A percentile compares a stretch with the other conserved stretches of the same genome.
Evolutionary conservation across 2,888 invertebrate genomes (phyloP).

Genomic region (Caenorhabditis sp.): DNA sequence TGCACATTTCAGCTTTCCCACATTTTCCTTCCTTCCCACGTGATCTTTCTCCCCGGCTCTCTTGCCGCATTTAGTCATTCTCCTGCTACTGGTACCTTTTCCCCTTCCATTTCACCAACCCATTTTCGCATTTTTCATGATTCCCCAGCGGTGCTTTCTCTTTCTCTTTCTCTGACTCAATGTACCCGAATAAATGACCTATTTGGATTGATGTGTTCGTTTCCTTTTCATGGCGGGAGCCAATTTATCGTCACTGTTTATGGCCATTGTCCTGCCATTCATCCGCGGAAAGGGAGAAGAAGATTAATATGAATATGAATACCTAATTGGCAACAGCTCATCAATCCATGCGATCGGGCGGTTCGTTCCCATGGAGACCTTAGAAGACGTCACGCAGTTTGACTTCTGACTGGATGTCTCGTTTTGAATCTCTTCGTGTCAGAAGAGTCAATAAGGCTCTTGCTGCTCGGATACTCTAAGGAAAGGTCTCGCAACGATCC

Average conservation of each 20-base stretch:
- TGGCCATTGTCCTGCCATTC: constrained; percentile 15
- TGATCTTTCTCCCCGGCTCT: constrained; percentile 53
- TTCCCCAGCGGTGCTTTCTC: constrained; percentile 29
- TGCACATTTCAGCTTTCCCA: constrained; percentile 19
- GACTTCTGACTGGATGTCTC: too few species aligned
- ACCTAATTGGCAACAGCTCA: too few species aligned
- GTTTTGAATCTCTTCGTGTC: too few species aligned
- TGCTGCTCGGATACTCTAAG: too few species aligned
- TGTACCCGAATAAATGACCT: constrained; percentile 30
- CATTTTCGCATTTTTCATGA: neutral
- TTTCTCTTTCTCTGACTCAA: too few species aligned
- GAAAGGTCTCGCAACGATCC: too few species aligned
- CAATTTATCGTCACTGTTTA: constrained; percentile 2
- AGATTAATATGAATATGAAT: too few species aligned
- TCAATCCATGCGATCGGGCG: neutral
- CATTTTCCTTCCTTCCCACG: constrained; percentile 32
- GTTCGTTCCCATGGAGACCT: constrained; percentile 23
- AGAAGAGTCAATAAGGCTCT: too few species aligned
- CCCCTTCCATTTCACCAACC: neutral
- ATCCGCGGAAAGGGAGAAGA: too few species aligned
- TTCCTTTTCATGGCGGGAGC: constrained; percentile 17
- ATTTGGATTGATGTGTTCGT: constrained; percentile 42
- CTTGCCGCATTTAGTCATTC: constrained; percentile 45
- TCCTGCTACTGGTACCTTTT: constrained; percentile 37
- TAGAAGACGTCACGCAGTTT: too few species aligned